A percentile compares a stretch with the other conserved stretches of the same genome.
phyloP scores from a whole-genome alignment of 2,888 invertebrate species.

The Drymonia ruficornis region DNA sequence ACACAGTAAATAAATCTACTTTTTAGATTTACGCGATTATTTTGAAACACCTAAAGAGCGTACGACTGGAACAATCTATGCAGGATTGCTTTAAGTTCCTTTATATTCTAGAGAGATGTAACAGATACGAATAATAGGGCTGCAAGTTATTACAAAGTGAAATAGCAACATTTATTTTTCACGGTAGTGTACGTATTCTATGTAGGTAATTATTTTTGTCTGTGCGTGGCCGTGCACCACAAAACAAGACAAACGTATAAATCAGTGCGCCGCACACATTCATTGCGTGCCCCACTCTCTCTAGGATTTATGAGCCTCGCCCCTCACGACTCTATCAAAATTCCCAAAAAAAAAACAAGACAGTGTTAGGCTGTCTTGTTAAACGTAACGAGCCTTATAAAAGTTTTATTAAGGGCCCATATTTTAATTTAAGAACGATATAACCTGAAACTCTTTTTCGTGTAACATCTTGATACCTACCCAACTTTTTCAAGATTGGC shows the following conservation, averaged over 20 bases:
- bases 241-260: conserved; percentile 66
- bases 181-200: not conserved
- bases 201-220: conserved; percentile 40
- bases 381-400: conserved; percentile 15
- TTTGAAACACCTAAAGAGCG: not conserved
- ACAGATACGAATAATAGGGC: no score
- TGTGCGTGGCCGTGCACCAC: conserved; percentile 53
- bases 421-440: not conserved
- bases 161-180: not conserved
- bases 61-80: not conserved
- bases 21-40: conserved; percentile 26
- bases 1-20: conserved; percentile 46
- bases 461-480: not conserved
- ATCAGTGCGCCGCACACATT: conserved; percentile 64
- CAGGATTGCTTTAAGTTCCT: no score
- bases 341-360: no score
- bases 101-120: no score
- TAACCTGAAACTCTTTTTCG: not conserved
- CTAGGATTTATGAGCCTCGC: conserved; percentile 61
- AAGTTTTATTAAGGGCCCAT: not conserved
- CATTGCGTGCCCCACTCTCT: conserved; percentile 64
- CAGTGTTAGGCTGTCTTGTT: conserved; percentile 29
- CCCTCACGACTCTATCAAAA: conserved; percentile 60
- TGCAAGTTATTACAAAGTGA: no score
- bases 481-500: conserved; percentile 2